Conservation (phyloP, 2,888 invertebrate species). For the Thereva unica region DNA sequence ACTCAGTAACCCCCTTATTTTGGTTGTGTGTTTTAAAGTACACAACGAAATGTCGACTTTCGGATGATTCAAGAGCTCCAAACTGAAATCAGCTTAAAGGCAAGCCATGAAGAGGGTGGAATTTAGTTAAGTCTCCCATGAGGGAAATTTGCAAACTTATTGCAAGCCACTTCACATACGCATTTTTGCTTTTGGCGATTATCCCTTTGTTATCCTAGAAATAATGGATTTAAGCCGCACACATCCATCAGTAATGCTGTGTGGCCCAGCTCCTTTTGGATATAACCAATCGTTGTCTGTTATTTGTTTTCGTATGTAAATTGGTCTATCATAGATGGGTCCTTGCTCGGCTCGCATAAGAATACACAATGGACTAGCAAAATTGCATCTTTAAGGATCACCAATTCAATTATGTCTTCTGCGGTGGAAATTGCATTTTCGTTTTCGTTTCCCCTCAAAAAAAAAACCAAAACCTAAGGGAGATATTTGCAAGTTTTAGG, state of each 20-base stretch:
- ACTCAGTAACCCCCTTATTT: constrained; percentile 15
- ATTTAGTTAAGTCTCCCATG: constrained; percentile 23
- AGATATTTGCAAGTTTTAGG: too few species aligned
- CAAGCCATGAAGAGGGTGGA: constrained; percentile 1
- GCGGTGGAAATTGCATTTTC: constrained; percentile 26
- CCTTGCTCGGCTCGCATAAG: too few species aligned
- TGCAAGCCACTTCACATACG: constrained; percentile 22
- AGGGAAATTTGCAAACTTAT: constrained; percentile 13
- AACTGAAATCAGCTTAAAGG: constrained; percentile 26
- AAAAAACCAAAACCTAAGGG: too few species aligned
- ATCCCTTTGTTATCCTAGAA: constrained; percentile 33
- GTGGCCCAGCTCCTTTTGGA: not conserved
- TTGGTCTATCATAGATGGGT: not conserved
- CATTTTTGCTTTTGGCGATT: constrained; percentile 28
- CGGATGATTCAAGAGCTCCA: not conserved
- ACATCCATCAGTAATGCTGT: constrained; percentile 19
- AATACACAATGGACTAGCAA: constrained; percentile 30
- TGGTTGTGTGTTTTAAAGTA: constrained; percentile 6
- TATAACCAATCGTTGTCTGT: constrained; percentile 27
- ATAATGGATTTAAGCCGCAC: constrained; percentile 27
- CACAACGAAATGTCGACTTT: not conserved
- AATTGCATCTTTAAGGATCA: constrained; percentile 31
- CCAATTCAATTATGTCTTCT: constrained; percentile 25
- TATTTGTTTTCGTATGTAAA: constrained; percentile 30
- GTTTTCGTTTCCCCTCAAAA: constrained; percentile 17